Percentiles rank a stretch among this genome's conserved stretches.
These are phyloP conservation scores for Camelus dromedarius DNA, from an alignment of 2,113 vertebrate genomes.

Conservation along the genomic window DNA sequence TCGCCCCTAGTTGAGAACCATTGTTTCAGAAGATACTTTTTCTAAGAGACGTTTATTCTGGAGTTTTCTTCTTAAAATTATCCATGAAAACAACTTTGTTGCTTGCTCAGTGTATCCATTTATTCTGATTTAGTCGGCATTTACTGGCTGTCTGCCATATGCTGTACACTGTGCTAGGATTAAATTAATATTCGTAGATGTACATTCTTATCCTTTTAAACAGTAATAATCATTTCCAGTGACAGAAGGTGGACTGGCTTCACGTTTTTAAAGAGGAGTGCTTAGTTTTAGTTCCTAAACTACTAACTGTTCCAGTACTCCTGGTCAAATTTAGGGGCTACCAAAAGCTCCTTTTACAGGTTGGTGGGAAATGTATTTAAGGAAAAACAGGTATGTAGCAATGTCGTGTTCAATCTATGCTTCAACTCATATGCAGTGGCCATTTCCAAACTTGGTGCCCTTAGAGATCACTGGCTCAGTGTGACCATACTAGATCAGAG, in stretches of 20 bases:
- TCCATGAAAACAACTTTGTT: background rate
- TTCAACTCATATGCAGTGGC: background rate
- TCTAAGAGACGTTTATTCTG: background rate
- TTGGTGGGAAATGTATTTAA: conserved; percentile 20
- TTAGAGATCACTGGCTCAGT: background rate
- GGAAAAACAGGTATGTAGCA: background rate
- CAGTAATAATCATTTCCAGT: background rate
- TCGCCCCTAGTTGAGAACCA: background rate
- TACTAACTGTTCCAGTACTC: background rate
- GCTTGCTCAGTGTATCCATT: background rate
- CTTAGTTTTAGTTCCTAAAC: background rate
- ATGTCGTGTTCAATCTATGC: background rate
- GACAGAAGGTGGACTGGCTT: background rate
- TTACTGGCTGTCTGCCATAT: background rate
- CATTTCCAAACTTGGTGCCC: background rate
- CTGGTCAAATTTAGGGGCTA: background rate
- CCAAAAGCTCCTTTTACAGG: background rate
- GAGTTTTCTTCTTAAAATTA: conserved; percentile 30
- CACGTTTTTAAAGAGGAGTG: conserved; percentile 12
- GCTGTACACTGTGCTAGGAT: background rate
- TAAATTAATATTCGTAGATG: background rate
- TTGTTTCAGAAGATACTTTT: conserved; percentile 19
- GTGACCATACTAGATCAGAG: background rate
- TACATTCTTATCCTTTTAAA: conserved; percentile 28
- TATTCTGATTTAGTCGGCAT: background rate